Percentiles rank a stretch among this genome's conserved stretches.
Conservation (phyloP, 2,797 vertebrate genomes). For the Moxostoma hubbsi region DNA sequence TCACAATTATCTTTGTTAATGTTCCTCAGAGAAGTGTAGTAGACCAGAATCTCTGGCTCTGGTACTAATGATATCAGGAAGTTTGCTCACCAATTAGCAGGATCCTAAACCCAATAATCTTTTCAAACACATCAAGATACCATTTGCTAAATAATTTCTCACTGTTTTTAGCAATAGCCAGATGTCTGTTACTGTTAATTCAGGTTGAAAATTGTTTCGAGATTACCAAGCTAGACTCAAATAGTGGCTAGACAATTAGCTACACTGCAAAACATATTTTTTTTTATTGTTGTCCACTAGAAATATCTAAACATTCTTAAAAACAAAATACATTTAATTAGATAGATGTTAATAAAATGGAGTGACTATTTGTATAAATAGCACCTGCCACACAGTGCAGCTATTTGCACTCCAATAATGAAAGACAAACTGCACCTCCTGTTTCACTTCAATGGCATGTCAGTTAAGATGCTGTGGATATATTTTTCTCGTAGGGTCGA, state of each 20-base stretch:
- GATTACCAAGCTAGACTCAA: conserved; percentile 59
- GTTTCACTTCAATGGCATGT: too few relatives aligned
- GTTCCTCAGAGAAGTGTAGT: background rate
- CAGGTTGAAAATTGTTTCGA: conserved; percentile 17
- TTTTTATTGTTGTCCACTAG: too few relatives aligned
- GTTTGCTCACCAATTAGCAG: conserved; percentile 64
- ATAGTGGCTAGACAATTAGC: background rate
- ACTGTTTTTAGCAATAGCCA: conserved; percentile 26
- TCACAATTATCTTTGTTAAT: background rate
- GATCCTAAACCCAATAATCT: conserved; percentile 70
- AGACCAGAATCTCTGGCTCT: conserved; percentile 54
- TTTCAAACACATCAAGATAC: conserved; percentile 35
- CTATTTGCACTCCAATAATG: too few relatives aligned
- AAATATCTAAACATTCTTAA: too few relatives aligned
- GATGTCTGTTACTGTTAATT: conserved; percentile 19
- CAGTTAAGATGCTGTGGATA: too few relatives aligned
- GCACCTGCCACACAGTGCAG: too few relatives aligned
- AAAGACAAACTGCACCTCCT: too few relatives aligned
- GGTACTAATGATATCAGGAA: conserved; percentile 68
- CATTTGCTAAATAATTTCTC: conserved; percentile 57
- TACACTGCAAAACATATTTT: background rate
- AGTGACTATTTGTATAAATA: too few relatives aligned
- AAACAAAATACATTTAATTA: too few relatives aligned
- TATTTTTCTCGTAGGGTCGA: too few relatives aligned
- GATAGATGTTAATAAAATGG: too few relatives aligned